phyloP scores from a whole-genome alignment of 2,113 vertebrate genomes.

The Pedionomus torquatus region DNA sequence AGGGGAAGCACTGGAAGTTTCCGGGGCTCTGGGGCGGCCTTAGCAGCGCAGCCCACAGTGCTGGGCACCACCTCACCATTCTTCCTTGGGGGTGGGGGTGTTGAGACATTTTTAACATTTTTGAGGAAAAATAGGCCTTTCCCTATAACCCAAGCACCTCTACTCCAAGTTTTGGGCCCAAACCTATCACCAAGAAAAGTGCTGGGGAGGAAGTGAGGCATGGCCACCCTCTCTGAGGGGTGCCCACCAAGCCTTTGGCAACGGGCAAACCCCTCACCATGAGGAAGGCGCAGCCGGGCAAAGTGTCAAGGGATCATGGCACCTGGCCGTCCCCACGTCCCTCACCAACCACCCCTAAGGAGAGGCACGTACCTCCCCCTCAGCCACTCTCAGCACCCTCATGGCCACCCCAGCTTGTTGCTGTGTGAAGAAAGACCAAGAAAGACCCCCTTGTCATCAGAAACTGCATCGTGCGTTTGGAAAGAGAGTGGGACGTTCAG shows the following conservation, averaged over 20 bases:
- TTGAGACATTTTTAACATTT: background rate
- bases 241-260: rapidly evolving
- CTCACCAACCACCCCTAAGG: constrained; percentile 13
- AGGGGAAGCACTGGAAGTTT: background rate
- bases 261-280: rapidly evolving
- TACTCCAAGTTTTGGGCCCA: rapidly evolving
- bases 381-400: background rate
- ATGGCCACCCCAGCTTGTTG: background rate
- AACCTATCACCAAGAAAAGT: rapidly evolving
- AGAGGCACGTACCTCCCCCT: background rate
- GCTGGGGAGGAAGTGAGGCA: rapidly evolving
- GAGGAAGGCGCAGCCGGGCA: rapidly evolving
- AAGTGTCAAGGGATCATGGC: rapidly evolving
- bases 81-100: background rate
- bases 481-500: rapidly evolving
- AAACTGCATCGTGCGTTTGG: background rate
- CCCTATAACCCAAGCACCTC: background rate
- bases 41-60: background rate
- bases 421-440: background rate
- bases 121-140: background rate
- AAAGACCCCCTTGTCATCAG: background rate
- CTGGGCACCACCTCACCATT: background rate
- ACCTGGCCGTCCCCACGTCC: background rate
- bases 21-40: rapidly evolving
- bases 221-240: background rate